Conservation (phyloP, 2,888 invertebrate species). For the Acrobasis consociella region DNA sequence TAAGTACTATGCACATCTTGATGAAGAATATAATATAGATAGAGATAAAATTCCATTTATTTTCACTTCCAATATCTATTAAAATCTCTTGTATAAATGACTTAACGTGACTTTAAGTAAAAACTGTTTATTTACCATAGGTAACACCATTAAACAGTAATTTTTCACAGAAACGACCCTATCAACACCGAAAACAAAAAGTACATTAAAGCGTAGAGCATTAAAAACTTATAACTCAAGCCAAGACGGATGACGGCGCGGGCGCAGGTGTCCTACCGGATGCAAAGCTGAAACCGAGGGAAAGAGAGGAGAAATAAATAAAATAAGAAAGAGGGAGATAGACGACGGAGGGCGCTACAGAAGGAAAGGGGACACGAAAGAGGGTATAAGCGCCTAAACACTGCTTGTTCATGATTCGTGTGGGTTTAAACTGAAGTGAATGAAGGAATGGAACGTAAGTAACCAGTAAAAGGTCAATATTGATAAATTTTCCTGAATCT, state of each 20-base stretch:
- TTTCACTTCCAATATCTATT: too few species aligned
- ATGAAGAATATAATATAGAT: too few species aligned
- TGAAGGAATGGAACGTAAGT: slow-evolving; percentile 8
- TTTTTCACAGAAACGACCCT: slow-evolving; percentile 52
- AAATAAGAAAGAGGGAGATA: slow-evolving; percentile 38
- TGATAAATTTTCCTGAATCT: too few species aligned
- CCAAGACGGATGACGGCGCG: slow-evolving; percentile 49
- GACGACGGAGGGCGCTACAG: slow-evolving; percentile 29
- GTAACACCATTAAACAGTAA: slow-evolving; percentile 36
- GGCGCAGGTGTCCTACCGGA: slow-evolving; percentile 79
- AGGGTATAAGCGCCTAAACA: slow-evolving; percentile 57
- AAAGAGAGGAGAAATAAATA: slow-evolving; percentile 47
- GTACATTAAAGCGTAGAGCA: slow-evolving; percentile 67
- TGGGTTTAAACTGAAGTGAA: not conserved
- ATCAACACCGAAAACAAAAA: slow-evolving; percentile 64
- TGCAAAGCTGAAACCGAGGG: slow-evolving; percentile 61
- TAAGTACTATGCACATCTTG: too few species aligned
- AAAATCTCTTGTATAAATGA: not conserved
- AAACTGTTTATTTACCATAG: slow-evolving; percentile 17
- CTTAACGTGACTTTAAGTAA: not conserved
- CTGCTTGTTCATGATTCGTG: slow-evolving; percentile 37
- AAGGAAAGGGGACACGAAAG: slow-evolving; percentile 38
- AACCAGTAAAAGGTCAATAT: too few species aligned
- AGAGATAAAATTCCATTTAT: too few species aligned
- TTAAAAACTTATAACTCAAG: slow-evolving; percentile 73